A percentile compares a stretch with the other conserved stretches of the same genome.
These are phyloP conservation scores for Spea hammondii DNA, from an alignment of 2,797 vertebrate genomes.

Conservation along the genomic window DNA sequence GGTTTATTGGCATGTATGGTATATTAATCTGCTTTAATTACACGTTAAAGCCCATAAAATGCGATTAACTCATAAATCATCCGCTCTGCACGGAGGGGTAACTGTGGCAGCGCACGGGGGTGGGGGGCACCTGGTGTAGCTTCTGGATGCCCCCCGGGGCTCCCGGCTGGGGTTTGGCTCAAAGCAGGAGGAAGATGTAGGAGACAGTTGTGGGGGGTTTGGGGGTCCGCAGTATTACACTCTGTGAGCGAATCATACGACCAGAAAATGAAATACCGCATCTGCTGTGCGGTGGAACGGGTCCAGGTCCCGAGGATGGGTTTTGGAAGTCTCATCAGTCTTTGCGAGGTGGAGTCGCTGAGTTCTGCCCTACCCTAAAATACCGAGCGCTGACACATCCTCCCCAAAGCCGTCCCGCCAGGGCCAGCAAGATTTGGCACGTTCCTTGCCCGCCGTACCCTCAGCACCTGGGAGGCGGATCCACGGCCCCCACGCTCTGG, in stretches of 20 bases:
- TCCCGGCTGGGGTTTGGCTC: too few species aligned
- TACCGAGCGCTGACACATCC: neutral
- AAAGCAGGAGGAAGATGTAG: too few species aligned
- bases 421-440: slow-evolving; percentile 1
- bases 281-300: neutral
- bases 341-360: slow-evolving; percentile 22
- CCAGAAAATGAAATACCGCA: neutral
- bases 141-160: neutral
- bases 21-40: neutral
- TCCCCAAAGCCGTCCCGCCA: neutral
- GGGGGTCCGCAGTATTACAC: too few species aligned
- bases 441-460: neutral
- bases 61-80: too few species aligned
- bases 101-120: too few species aligned
- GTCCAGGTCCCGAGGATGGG: neutral
- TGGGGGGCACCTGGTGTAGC: neutral
- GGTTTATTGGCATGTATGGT: neutral
- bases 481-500: too few species aligned
- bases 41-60: too few species aligned
- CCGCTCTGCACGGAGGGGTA: too few species aligned
- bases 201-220: too few species aligned
- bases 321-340: neutral
- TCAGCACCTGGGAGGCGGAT: too few species aligned
- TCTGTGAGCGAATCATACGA: too few species aligned
- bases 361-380: slow-evolving; percentile 24